Base-by-base conservation (phyloP, 2,888 invertebrate genomes). In the Dicyrtomina minuta region DNA sequence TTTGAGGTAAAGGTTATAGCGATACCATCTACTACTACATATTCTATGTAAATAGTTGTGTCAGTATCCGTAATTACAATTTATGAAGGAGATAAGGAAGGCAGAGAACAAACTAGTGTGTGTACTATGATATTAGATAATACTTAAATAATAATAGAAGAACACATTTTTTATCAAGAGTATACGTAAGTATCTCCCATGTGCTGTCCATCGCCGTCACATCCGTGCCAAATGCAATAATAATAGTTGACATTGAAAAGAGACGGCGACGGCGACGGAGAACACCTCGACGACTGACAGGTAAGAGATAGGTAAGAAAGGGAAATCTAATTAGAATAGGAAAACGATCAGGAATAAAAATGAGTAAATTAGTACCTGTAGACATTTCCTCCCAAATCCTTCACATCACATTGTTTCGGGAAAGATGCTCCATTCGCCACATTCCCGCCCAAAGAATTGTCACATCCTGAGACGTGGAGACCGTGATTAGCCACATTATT, bases 401-500 rank as follows among this genome's bases (percentile, higher is more conserved):
- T 67, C 8, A 67, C 59, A 13, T 68, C 56, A 41, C 77, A 77
- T 2, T 70, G 55, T 43, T 73, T 73, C 2, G 75, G 75, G 55
- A 77, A 77, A 26, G 68, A 71, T 1, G 76, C 76, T 26, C 76
- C 76, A 60, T 74, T 75, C 6, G 72, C 73, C 0, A 75, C 75
- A 66, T 76, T 75, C 22, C 74, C 74, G 12, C 64, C 72, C n/a
- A 76, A 67, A 15, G 69, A 70, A 53, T 77, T 75, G 17, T 74
- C 70, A 70, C 77, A 76, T 15, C 77, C 77, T 0, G 71, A 67
- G 43, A 72, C 66, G 46, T 75, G 72, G 46, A 75, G 68, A 2
- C 76, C 76, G 53, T 76, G 76, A 66, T 77, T 76, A 24, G 72
- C 73, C 10, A 77, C 77, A 55, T 77, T 77, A 27, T 69, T 70